Base-by-base conservation (phyloP, 2,113 vertebrate species). In the Calidris pygmaea region DNA sequence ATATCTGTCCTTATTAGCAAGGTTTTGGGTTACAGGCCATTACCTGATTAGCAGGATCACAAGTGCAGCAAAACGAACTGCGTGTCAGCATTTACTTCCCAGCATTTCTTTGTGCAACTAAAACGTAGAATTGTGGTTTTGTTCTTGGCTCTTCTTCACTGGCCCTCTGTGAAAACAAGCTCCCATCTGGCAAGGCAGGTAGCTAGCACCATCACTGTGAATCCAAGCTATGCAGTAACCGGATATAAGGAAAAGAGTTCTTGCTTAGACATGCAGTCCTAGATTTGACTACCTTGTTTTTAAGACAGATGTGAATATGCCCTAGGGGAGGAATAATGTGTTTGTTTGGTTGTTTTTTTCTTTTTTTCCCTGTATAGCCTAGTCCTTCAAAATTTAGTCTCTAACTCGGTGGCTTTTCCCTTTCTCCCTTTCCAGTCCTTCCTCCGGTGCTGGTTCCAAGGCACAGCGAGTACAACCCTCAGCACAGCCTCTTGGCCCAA, bases 401-500 rank as follows among this genome's bases (percentile, higher is more conserved):
- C 80, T n/a, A 81, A 89, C 4, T 8, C 80, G 62, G 34, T 92
- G 78, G 67, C 66, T 94, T 94, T 80, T 92, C 66, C 45, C 58
- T 55, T 74, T 34, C 15, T 85, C 35, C 30, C 21, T 85, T 88
- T 95, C 20, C 96, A 99, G 99, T 99, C 92, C 98, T 99, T 89
- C 99, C 99, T 74, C 99, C 99, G 4, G 99, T 99, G 85, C 98
- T 99, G 98, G 99, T 99, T 85, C 99, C 99, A 9, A 98, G 99
- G 96, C 99, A 99, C 98, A 99, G 99, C 2, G 99, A 99, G 97
- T 99, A 99, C 96, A 99, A 99, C 39, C 99, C 99, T 90, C 99
- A 99, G 98, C 99, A 99, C 97, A 99, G 99, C 84, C 99, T 99
- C 96, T 87, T 99, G 96, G 99, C 99, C 55, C 99, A 99, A 74